These are phyloP conservation scores for Phalacrocorax carbo DNA, from an alignment of 2,113 vertebrate species.

Conservation along the genomic window DNA sequence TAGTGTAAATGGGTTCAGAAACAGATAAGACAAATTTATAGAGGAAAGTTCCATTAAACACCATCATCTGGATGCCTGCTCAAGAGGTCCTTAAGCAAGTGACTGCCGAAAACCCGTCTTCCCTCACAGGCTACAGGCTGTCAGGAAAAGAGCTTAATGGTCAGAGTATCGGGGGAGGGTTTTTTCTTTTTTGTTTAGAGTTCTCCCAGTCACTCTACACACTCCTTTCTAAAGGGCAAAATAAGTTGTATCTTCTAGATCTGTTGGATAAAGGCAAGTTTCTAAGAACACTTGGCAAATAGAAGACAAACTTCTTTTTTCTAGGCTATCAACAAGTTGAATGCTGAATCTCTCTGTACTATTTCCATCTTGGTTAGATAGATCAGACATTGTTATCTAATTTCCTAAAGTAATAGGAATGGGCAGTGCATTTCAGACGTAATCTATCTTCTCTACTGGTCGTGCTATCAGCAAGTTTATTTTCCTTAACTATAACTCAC, in stretches of 20 bases:
- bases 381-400: not conserved
- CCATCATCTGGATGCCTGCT: not conserved
- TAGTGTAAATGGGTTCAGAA: conserved; percentile 11
- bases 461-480: not conserved
- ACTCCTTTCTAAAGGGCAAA: not conserved
- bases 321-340: not conserved
- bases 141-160: not conserved
- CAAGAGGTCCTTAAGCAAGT: not conserved
- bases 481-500: not conserved
- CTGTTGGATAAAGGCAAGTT: not conserved
- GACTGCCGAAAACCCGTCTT: not conserved
- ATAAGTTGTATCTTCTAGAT: not conserved
- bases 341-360: not conserved
- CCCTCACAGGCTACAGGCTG: not conserved
- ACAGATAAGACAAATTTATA: not conserved
- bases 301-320: not conserved
- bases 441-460: not conserved
- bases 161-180: not conserved
- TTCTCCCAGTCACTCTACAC: not conserved
- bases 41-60: not conserved
- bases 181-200: not conserved
- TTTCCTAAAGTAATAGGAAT: not conserved
- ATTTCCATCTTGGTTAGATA: not conserved
- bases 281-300: not conserved
- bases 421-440: not conserved